These are phyloP conservation scores for Pantelozetes paolii DNA, from an alignment of 2,888 invertebrate genomes.

Conservation along the genomic window DNA sequence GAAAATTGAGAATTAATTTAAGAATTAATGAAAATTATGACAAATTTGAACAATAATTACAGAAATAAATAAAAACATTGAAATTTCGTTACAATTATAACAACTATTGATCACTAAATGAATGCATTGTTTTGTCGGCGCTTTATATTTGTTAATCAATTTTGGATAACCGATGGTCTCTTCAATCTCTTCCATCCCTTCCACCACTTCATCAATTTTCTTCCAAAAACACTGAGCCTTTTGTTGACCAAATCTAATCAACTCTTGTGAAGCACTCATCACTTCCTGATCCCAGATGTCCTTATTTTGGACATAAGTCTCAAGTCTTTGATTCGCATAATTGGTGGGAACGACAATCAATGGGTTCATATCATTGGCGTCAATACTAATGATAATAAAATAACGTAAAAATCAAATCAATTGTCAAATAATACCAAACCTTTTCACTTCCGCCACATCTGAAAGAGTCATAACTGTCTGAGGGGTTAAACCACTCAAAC, in stretches of 20 bases:
- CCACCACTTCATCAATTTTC: conserved; percentile 38
- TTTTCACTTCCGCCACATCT: conserved; percentile 36
- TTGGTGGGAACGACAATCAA: conserved; percentile 36
- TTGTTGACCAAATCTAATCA: conserved; percentile 38
- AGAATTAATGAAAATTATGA: background rate
- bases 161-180: conserved; percentile 36
- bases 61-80: background rate
- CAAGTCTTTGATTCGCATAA: conserved; percentile 35
- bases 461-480: conserved; percentile 40
- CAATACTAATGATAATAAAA: conserved; percentile 1
- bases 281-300: conserved; percentile 11
- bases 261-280: conserved; percentile 20
- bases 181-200: conserved; percentile 40
- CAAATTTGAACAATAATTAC: background rate
- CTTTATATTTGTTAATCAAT: background rate
- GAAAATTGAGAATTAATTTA: background rate
- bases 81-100: background rate
- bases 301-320: conserved; percentile 30
- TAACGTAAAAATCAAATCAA: background rate
- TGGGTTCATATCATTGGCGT: conserved; percentile 42
- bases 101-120: conserved; percentile 27
- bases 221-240: conserved; percentile 42
- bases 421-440: background rate
- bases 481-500: conserved; percentile 40
- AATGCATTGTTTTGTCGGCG: conserved; percentile 33